Conservation (phyloP, 2,113 vertebrate species). For the sheep (Ovis aries) region ARS-UI_Ramb_v3.0 NC_056071.1:18272001-18272500, state of each 20-base stretch:
- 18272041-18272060: neutral
- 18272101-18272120: neutral
- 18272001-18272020: neutral
- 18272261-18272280: neutral
- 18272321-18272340: neutral
- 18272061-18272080: neutral
- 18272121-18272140: neutral
- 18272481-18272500: neutral
- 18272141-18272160: neutral
- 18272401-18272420: neutral
- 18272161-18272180: neutral
- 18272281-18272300: neutral
- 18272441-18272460: neutral
- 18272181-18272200: neutral
- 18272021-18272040: too few species aligned
- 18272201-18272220: neutral
- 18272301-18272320: neutral
- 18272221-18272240: neutral
- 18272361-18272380: neutral
- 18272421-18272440: neutral
- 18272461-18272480: neutral
- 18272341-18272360: neutral
- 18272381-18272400: neutral
- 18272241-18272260: neutral
- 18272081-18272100: neutral